These are phyloP conservation scores for Temnothorax curvispinosus DNA, from an alignment of 1,140 invertebrate genomes.

Conservation along the genomic window DNA sequence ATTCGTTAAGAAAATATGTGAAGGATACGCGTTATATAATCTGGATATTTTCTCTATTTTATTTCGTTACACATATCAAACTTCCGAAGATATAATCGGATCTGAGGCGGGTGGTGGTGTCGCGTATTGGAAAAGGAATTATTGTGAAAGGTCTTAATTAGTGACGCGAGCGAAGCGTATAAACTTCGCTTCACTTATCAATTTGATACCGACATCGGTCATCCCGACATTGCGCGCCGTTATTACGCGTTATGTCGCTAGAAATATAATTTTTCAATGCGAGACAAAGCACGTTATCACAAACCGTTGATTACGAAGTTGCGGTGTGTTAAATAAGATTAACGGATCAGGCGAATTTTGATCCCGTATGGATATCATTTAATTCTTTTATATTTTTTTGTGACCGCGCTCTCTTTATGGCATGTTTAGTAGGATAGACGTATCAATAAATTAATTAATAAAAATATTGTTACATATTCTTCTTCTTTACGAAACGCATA, in stretches of 20 bases:
- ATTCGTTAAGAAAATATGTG: neutral
- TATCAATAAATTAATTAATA: neutral
- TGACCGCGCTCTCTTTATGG: neutral
- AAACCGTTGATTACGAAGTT: conserved; percentile 23
- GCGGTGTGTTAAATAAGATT: conserved; percentile 31
- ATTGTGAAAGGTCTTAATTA: conserved; percentile 34
- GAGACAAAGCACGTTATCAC: conserved; percentile 25
- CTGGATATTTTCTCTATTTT: neutral
- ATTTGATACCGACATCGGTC: conserved; percentile 42
- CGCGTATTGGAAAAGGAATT: conserved; percentile 40
- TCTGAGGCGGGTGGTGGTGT: neutral
- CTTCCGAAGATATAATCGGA: neutral
- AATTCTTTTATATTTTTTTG: neutral
- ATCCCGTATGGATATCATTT: neutral
- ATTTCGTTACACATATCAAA: neutral
- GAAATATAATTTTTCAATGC: conserved; percentile 37
- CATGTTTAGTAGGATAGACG: neutral
- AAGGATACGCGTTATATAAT: neutral
- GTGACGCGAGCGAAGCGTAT: conserved; percentile 19
- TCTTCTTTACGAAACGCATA: neutral
- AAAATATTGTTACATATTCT: neutral
- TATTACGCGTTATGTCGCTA: neutral
- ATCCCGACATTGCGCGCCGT: conserved; percentile 9
- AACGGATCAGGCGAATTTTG: conserved; percentile 15
- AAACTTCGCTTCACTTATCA: conserved; percentile 35